Evolutionary conservation across 1,140 invertebrate species (phyloP).

Genomic region (Gonatopus flavifemur): DNA sequence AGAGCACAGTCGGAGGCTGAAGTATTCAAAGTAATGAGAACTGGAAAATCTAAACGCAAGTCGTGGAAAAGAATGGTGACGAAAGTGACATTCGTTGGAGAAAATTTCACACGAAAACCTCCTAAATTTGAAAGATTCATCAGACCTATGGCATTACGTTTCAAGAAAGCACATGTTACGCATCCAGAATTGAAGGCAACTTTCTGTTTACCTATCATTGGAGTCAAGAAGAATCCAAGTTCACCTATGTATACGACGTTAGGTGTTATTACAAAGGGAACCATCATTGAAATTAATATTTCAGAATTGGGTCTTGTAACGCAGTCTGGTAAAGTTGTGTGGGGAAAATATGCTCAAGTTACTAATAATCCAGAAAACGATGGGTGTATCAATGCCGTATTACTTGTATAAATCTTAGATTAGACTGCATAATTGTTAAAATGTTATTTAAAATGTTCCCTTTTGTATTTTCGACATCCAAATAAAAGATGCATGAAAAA

Average conservation of each 20-base stretch:
- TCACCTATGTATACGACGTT: constrained; percentile 96
- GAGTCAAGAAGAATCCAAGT: constrained; percentile 99
- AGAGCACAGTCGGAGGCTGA: constrained; percentile 96
- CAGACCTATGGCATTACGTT: constrained; percentile 93
- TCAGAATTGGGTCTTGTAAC: constrained; percentile 98
- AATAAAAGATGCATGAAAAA: constrained; percentile 5
- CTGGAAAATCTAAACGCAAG: constrained; percentile 93
- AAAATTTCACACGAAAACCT: constrained; percentile 98
- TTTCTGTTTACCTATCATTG: constrained; percentile 97
- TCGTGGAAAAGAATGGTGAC: constrained; percentile 99
- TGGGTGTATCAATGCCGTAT: constrained; percentile 98
- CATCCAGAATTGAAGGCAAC: constrained; percentile 99
- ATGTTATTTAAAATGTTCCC: background rate
- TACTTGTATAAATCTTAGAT: constrained; percentile 78
- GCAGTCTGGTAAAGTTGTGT: constrained; percentile 98
- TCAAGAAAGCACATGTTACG: constrained; percentile 97
- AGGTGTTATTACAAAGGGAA: constrained; percentile 98
- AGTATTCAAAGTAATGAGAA: constrained; percentile 93
- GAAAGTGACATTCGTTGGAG: constrained; percentile 97
- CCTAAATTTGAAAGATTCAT: constrained; percentile 99
- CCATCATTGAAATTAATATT: constrained; percentile 97
- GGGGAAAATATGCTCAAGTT: constrained; percentile 99
- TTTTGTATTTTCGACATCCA: background rate
- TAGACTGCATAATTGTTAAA: background rate
- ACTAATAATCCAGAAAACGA: constrained; percentile 99